Evolutionary conservation across 2,888 invertebrate species (phyloP).

Genomic region (Campopleginae sp.): DNA sequence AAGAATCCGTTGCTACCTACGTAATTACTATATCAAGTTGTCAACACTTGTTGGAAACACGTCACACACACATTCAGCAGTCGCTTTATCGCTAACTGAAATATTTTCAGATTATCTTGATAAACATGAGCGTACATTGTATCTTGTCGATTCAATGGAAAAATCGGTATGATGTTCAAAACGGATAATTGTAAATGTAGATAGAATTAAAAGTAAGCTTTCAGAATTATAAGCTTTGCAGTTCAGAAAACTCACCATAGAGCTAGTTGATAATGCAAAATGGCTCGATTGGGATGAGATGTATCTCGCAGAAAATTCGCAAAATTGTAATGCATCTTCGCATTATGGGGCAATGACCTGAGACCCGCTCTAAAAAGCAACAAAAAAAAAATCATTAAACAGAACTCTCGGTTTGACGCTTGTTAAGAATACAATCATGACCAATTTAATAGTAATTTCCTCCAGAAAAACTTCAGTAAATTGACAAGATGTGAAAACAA

Average conservation of each 20-base stretch:
- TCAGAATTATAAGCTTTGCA: not conserved
- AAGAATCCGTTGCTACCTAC: slow-evolving; percentile 20
- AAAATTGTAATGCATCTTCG: slow-evolving; percentile 96
- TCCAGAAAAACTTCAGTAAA: not conserved
- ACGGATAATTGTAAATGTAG: not conserved
- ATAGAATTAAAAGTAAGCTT: not conserved
- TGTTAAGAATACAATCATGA: not conserved
- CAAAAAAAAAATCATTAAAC: not conserved
- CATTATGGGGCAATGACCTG: slow-evolving; percentile 92
- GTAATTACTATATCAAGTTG: slow-evolving; percentile 23
- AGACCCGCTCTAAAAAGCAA: slow-evolving; percentile 90
- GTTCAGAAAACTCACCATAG: slow-evolving; percentile 87
- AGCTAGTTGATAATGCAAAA: slow-evolving; percentile 91
- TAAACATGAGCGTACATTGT: slow-evolving; percentile 33
- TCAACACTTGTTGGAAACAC: slow-evolving; percentile 35
- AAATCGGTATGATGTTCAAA: not conserved
- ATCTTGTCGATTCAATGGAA: slow-evolving; percentile 12
- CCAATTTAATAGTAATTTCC: not conserved
- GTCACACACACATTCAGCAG: slow-evolving; percentile 14
- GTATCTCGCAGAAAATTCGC: slow-evolving; percentile 93
- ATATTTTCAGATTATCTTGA: slow-evolving; percentile 30
- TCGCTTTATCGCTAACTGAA: slow-evolving; percentile 21
- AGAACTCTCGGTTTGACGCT: not conserved
- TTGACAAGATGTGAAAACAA: slow-evolving; percentile 76
- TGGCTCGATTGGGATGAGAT: slow-evolving; percentile 89